Conservation (phyloP, 2,888 invertebrate species). For the Himalopsyche kuldschensis region DNA sequence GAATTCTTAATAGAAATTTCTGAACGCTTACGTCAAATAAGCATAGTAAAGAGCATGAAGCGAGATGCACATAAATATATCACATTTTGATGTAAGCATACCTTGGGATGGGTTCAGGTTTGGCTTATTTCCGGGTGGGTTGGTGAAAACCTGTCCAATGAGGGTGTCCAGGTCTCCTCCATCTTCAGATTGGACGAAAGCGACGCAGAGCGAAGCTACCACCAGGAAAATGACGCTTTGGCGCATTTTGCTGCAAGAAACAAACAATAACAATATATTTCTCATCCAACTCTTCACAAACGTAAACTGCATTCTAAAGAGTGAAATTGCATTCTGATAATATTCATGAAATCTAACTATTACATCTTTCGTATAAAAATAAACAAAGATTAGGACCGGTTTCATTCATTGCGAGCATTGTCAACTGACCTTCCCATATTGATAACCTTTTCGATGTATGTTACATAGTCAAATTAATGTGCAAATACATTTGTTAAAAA, state of each 20-base stretch:
- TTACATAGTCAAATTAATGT: too few relatives aligned
- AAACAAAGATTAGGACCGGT: too few relatives aligned
- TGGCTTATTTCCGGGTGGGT: neutral
- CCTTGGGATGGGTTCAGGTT: neutral
- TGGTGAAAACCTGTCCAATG: constrained; percentile 49
- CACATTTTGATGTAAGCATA: neutral
- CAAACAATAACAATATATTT: neutral
- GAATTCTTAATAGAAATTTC: too few relatives aligned
- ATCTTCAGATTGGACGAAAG: neutral
- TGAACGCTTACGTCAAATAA: too few relatives aligned
- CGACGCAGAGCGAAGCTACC: neutral
- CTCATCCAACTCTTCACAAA: neutral
- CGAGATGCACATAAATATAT: neutral
- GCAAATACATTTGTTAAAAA: too few relatives aligned
- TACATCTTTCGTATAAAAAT: too few relatives aligned
- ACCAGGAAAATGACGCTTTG: neutral
- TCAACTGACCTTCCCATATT: too few relatives aligned
- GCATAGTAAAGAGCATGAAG: neutral
- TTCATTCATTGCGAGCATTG: too few relatives aligned
- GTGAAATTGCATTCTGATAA: too few relatives aligned
- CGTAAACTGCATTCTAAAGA: too few relatives aligned
- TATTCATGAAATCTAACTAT: too few relatives aligned
- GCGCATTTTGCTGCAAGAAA: neutral
- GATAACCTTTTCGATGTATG: too few relatives aligned
- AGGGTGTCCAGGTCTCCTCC: constrained; percentile 47